Base-by-base conservation (phyloP, 2,797 vertebrate species). In the Darevskia nairensis region DNA sequence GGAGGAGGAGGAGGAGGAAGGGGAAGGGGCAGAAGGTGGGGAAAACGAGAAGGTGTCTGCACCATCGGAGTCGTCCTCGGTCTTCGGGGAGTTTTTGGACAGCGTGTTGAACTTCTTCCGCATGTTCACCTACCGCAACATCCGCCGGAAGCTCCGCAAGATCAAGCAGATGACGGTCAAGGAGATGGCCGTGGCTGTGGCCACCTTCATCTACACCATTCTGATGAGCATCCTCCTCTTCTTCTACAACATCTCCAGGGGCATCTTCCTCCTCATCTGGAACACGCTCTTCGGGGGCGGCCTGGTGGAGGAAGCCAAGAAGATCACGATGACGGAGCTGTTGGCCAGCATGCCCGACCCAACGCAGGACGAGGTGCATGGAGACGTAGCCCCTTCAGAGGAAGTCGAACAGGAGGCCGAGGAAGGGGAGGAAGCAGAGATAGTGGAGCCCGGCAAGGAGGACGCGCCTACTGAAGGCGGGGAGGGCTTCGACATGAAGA, bases 281-380 rank as follows among this genome's bases (percentile, higher is more conserved):
- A 97, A 97, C 92, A 97, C 96, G 0, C 96, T 99, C 27, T 99
- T 99, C 1, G 98, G 98, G 0, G 98, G 98, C 2, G 98, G 98
- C 35, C 91, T 99, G 44, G 98, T 99, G 88, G 98, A 99, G 88
- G 98, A 98, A 0, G 98, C 98, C 86, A 98, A 99, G 94, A 98
- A 98, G 92, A 97, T 99, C 90, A 99, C 98, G 0, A 93, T 99
- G 86, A 98, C 98, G 0, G 98, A 99, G 93, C 97, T 99, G 71
- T 90, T 99, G 86, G 98, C 98, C 11, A 98, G 98, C 91, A 99
- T 99, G 98, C 98, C 98, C 0, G 98, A 99, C 94, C 98, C 98
- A 7, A 99, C 98, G 0, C 97, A 99, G 88, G 98, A 99, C 0
- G 98, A 99, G 85, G 98, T 99, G 29, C 98, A 98, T 3, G 98